These are phyloP conservation scores for Amphiprion percula DNA, from an alignment of 2,113 vertebrate species.

Conservation along the genomic window DNA sequence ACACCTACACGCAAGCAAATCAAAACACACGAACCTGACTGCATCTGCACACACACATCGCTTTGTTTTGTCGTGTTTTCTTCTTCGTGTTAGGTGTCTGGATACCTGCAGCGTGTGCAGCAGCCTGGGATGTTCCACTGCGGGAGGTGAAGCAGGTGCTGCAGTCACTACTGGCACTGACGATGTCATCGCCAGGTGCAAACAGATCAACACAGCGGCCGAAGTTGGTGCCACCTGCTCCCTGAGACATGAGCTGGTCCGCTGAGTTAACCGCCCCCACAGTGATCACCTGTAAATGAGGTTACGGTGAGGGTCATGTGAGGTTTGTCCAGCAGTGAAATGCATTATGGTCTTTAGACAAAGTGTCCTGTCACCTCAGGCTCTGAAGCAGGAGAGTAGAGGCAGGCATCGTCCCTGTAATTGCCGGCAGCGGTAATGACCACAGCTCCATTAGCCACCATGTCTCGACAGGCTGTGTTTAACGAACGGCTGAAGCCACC, in stretches of 20 bases:
- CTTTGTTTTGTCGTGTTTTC: background rate
- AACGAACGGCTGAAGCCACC: conserved; percentile 86
- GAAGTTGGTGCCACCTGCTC: conserved; percentile 88
- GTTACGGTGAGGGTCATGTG: background rate
- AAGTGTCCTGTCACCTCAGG: conserved; percentile 81
- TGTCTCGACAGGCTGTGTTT: conserved; percentile 83
- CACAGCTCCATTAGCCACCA: conserved; percentile 78
- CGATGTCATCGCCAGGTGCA: conserved; percentile 91
- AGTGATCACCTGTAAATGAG: conserved; percentile 87
- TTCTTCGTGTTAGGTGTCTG: background rate
- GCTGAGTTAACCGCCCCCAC: conserved; percentile 88
- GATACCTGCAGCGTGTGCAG: conserved; percentile 88
- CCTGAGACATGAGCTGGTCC: conserved; percentile 87
- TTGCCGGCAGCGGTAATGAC: conserved; percentile 90
- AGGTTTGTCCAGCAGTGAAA: background rate
- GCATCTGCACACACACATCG: background rate
- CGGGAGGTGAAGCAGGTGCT: conserved; percentile 89
- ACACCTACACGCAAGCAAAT: conserved; percentile 80
- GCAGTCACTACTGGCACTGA: conserved; percentile 92
- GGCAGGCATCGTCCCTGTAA: conserved; percentile 89
- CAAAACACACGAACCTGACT: background rate
- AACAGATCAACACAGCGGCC: conserved; percentile 92
- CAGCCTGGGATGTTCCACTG: conserved; percentile 92
- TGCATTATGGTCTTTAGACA: background rate
- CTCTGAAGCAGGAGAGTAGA: conserved; percentile 91